These are phyloP conservation scores for Sylvia atricapilla DNA, from an alignment of 2,113 vertebrate genomes.

Conservation along the genomic window DNA sequence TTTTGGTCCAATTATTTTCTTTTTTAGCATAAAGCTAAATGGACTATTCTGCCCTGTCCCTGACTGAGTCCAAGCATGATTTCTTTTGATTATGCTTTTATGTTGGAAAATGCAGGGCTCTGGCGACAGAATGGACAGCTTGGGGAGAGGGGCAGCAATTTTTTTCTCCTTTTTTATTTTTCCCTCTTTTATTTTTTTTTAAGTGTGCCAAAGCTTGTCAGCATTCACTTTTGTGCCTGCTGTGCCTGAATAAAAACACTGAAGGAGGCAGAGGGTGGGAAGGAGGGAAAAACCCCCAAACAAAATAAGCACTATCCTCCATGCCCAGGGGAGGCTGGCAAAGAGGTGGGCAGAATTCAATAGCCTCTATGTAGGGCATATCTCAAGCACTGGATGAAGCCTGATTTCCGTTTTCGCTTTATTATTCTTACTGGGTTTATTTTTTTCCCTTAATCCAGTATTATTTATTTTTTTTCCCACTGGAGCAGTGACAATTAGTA, in stretches of 20 bases:
- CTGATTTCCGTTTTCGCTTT: slow-evolving; percentile 3
- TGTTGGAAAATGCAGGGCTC: slow-evolving; percentile 64
- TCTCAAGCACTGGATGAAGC: slow-evolving; percentile 8
- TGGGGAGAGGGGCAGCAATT: slow-evolving; percentile 72
- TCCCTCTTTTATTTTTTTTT: not conserved
- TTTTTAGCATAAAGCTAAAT: slow-evolving; percentile 80
- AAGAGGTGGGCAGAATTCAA: slow-evolving; percentile 22
- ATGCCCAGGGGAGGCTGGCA: slow-evolving; percentile 47
- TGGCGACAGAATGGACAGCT: slow-evolving; percentile 71
- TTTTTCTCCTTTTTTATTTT: not conserved
- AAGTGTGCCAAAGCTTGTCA: slow-evolving; percentile 70
- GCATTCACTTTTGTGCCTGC: slow-evolving; percentile 56
- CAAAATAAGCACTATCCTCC: slow-evolving; percentile 65
- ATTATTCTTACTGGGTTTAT: slow-evolving; percentile 23
- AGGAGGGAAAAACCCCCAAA: not conserved
- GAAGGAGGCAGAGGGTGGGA: slow-evolving; percentile 18
- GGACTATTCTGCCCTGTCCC: slow-evolving; percentile 74
- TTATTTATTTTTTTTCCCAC: not conserved
- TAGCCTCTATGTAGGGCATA: not conserved
- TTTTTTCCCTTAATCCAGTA: not conserved
- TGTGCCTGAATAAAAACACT: slow-evolving; percentile 70
- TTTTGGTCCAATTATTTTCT: slow-evolving; percentile 78
- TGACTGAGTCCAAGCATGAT: slow-evolving; percentile 72
- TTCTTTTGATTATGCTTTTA: slow-evolving; percentile 82
- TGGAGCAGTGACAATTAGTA: slow-evolving; percentile 56